Base-by-base conservation (phyloP, 2,888 invertebrate species). In the Crocallis elinguaria region DNA sequence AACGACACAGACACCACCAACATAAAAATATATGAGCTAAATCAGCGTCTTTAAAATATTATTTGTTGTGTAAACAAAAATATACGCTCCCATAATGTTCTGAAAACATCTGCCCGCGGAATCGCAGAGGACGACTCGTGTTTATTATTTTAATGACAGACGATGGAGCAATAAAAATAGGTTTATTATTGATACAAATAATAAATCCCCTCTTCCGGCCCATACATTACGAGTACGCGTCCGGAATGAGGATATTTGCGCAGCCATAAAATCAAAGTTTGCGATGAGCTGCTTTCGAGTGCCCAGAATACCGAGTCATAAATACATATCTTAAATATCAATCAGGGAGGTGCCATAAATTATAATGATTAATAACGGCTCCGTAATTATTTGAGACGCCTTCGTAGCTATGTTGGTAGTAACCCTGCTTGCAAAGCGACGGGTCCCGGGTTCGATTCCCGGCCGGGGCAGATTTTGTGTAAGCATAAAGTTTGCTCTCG, bases 161-260 rank as follows among this genome's bases (percentile, higher is more conserved):
- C 53, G 25, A 38, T 29, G 53, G 57, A 62, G 58, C 67, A 67
- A 69, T 79, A 72, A 77, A 79, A 75, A 71, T 66, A 66, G 66
- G 73, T 77, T 71, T 73, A 77, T 74, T 71, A 67, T 72, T 59
- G 58, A 62, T 64, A 71, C 64, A 69, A 71, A 72, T 66, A 71
- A 76, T 79, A 77, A 79, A 79, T 79, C 75, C 64, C 51, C 49
- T 49, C 73, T 75, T 77, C 75, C 75, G 70, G 67, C 54, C 50
- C 62, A 70, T 76, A 72, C 74, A 57, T 55, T 64, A 48, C 51
- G 57, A 61, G 55, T 36, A 60, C 62, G 55, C 66, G 62, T 70
- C 66, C 69, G 72, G 67, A 71, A 64, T 65, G 51, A 64, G 53
- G 56, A 66, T 69, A 71, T 70, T 64, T 60, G 63, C 62, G 33